phyloP scores from a whole-genome alignment of 1,140 invertebrate genomes.

The Ips nitidus region DNA sequence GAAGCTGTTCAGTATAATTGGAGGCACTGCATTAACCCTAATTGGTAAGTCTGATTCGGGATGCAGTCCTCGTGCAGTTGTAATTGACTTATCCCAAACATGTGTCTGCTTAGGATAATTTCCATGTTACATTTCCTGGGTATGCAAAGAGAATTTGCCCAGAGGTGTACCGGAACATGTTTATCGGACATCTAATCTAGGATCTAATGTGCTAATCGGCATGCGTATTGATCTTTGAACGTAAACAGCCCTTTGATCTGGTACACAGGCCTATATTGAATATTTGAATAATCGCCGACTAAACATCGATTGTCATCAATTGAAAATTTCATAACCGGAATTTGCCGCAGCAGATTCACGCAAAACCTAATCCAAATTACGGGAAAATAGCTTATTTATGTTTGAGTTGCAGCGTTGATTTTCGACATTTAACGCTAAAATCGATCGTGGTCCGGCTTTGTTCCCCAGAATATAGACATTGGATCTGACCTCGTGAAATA shows the following conservation, averaged over 20 bases:
- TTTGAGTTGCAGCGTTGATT: constrained; percentile 21
- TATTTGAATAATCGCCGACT: too few relatives aligned
- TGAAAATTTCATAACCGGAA: background rate
- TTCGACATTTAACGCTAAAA: constrained; percentile 22
- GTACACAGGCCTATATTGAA: too few relatives aligned
- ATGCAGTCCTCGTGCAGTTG: too few relatives aligned
- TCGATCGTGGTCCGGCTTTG: constrained; percentile 19
- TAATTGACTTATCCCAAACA: background rate
- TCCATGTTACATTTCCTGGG: background rate
- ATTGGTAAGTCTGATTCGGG: too few relatives aligned
- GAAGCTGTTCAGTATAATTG: too few relatives aligned
- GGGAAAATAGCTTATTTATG: constrained; percentile 26
- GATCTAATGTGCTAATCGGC: constrained; percentile 1
- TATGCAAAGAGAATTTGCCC: background rate
- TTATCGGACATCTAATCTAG: background rate
- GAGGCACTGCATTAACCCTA: too few relatives aligned
- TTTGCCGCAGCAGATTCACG: constrained; percentile 15
- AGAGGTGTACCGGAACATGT: background rate
- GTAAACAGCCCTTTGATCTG: background rate
- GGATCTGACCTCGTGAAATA: constrained; percentile 20
- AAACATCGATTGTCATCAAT: too few relatives aligned
- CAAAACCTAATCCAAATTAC: constrained; percentile 18
- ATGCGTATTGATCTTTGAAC: constrained; percentile 1
- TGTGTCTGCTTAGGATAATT: constrained; percentile 1
- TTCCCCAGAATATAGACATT: constrained; percentile 15